Evolutionary conservation across 2,888 invertebrate genomes (phyloP), one percentile per base, ranked within the genome.

Genomic region (Desoria tigrina): DNA sequence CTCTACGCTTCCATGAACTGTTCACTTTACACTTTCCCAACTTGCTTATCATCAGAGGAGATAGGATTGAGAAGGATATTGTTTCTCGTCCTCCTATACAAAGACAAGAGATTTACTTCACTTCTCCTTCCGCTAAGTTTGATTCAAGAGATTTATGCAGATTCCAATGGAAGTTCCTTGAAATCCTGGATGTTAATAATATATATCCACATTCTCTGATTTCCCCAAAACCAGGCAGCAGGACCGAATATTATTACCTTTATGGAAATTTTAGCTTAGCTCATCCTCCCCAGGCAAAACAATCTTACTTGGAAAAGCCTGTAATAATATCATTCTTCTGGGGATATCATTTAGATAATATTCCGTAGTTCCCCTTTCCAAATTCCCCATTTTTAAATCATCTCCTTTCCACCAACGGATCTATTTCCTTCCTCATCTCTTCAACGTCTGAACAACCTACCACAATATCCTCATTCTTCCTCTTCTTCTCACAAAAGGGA

Each of bases 91-190:
- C n/a, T 18, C 27, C 11, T 51, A n/a, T 11, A 24, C 42, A 37
- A 23, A 53, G 53, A 50, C 42, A 51, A 53, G 53, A 60, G 42
- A 58, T 49, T 58, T n/a, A 51, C 61, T 66, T 59, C 55, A 60
- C 57, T 61, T 64, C 59, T 39, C 49, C 59, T 58, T 61, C 61
- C 42, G n/a, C 28, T 56, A 37, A 61, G 50, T 39, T n/a, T 57
- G 2, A 37, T 42, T n/a, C 39, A n/a, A 42, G 42, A 59, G 37
- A 59, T 59, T 59, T 60, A 65, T 60, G 28, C 54, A 54, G 42
- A 54, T 54, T 54, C n/a, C 2, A 32, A 37, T 45, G 16, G 11
- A 32, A 7, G 6, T 32, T 32, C 32, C 32, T 32, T 32, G n/a
- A n/a, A n/a, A 32, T 32, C 32, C 4, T 32, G 32, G 32, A n/a